These are phyloP conservation scores for Vanessa cardui DNA, from an alignment of 2,888 invertebrate species.

Conservation along the genomic window DNA sequence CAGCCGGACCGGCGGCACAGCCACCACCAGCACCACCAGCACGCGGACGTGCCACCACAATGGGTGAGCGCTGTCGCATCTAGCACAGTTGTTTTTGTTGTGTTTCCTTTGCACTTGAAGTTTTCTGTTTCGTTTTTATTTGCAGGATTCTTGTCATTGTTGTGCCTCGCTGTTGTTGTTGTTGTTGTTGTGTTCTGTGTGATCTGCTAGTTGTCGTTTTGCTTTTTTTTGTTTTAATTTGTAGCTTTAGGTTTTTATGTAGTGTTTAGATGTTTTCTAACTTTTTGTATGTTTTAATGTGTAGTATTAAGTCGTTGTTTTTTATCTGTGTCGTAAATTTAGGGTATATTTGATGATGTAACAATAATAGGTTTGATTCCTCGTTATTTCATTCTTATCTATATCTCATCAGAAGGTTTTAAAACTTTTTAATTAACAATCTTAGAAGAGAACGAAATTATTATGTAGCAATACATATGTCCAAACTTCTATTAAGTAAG, in stretches of 20 bases:
- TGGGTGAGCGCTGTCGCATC: constrained; percentile 50
- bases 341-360: no score
- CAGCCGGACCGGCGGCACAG: constrained; percentile 71
- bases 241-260: background rate
- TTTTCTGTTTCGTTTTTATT: background rate
- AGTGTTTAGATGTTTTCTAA: background rate
- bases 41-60: constrained; percentile 79
- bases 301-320: background rate
- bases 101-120: constrained; percentile 26
- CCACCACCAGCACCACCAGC: constrained; percentile 70
- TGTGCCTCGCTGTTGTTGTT: background rate
- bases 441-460: no score
- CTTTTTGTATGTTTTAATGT: background rate
- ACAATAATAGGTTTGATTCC: no score
- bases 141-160: no score
- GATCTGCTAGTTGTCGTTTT: background rate
- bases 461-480: no score
- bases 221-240: background rate
- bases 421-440: no score
- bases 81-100: constrained; percentile 22
- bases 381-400: no score
- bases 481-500: no score
- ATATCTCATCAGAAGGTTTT: no score
- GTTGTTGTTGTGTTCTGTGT: background rate
- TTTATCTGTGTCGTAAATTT: no score